phyloP scores from a whole-genome alignment of 2,113 vertebrate genomes.

The Mystacornis crossleyi region DNA sequence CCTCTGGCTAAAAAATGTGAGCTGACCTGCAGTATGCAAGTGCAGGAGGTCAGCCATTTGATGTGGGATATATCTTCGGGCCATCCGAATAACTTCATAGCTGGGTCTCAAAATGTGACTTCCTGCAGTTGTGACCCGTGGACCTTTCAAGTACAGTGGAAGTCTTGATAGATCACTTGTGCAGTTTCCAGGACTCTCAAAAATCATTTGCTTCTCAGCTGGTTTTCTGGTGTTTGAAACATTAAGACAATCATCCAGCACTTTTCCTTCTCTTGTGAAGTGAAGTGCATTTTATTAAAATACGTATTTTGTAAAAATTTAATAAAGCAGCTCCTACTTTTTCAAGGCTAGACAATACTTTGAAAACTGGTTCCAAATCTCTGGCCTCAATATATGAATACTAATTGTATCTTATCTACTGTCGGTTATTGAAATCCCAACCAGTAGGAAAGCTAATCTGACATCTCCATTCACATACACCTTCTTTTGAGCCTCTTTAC shows the following conservation, averaged over 20 bases:
- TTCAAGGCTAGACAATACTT: slow-evolving; percentile 54
- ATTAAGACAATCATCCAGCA: slow-evolving; percentile 30
- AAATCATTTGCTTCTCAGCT: neutral
- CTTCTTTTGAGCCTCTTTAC: slow-evolving; percentile 64
- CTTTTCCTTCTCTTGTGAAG: neutral
- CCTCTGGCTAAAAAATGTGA: slow-evolving; percentile 68
- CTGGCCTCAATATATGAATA: slow-evolving; percentile 61
- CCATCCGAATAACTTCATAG: slow-evolving; percentile 52
- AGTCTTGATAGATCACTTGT: slow-evolving; percentile 41
- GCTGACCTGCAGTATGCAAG: slow-evolving; percentile 60
- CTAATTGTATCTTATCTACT: slow-evolving; percentile 64
- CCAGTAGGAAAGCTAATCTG: slow-evolving; percentile 68
- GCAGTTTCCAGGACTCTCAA: slow-evolving; percentile 30
- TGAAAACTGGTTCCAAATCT: slow-evolving; percentile 49
- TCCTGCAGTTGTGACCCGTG: slow-evolving; percentile 60
- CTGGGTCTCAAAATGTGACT: slow-evolving; percentile 51
- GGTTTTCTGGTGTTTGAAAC: slow-evolving; percentile 23
- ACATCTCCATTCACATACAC: slow-evolving; percentile 64
- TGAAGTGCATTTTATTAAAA: slow-evolving; percentile 17
- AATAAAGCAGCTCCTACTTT: slow-evolving; percentile 32
- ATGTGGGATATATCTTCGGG: slow-evolving; percentile 64
- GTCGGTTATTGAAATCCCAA: slow-evolving; percentile 60
- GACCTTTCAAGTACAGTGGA: slow-evolving; percentile 56
- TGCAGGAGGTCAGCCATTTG: slow-evolving; percentile 68
- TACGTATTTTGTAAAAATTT: neutral